Percentiles rank a stretch among this genome's conserved stretches.
phyloP scores from a whole-genome alignment of 2,797 vertebrate genomes.

The Labeo calbasu region DNA sequence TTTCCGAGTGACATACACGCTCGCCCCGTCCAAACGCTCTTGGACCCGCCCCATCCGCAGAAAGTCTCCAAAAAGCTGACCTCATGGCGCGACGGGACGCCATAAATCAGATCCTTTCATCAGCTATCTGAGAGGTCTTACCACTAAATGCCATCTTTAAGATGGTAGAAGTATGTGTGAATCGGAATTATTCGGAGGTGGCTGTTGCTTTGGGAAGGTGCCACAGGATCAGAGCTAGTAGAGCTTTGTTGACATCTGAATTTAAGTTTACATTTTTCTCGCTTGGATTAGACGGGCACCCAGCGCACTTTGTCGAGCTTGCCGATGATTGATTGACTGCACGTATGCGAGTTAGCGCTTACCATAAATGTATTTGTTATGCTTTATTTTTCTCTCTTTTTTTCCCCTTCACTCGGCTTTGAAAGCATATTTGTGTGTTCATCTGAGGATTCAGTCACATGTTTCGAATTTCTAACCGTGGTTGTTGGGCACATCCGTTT shows the following conservation, averaged over 20 bases:
- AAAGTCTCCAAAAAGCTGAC: conserved; percentile 71
- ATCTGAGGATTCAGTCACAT: conserved; percentile 65
- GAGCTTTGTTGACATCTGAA: conserved; percentile 43
- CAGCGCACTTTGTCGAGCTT: conserved; percentile 36
- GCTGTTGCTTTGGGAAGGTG: conserved; percentile 40
- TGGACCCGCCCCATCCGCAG: conserved; percentile 72
- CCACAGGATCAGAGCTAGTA: conserved; percentile 29
- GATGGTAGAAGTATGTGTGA: conserved; percentile 28
- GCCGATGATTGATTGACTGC: conserved; percentile 59
- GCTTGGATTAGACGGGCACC: conserved; percentile 53
- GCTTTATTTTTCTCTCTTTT: conserved; percentile 57
- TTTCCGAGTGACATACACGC: conserved; percentile 73
- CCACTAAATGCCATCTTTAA: conserved; percentile 35
- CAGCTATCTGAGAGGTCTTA: conserved; percentile 49
- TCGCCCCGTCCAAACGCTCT: conserved; percentile 68
- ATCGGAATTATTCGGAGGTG: conserved; percentile 31
- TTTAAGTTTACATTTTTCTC: conserved; percentile 44
- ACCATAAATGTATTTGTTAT: conserved; percentile 25
- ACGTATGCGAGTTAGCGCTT: conserved; percentile 41
- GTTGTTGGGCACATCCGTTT: conserved; percentile 75
- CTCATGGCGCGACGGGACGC: conserved; percentile 67
- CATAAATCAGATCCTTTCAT: conserved; percentile 64
- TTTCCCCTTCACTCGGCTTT: conserved; percentile 60
- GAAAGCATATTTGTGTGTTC: conserved; percentile 66
- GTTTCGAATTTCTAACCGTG: conserved; percentile 66